Percentiles rank a stretch among this genome's conserved stretches.
Conservation (phyloP, 2,888 invertebrate genomes). For the Mantis religiosa region DNA sequence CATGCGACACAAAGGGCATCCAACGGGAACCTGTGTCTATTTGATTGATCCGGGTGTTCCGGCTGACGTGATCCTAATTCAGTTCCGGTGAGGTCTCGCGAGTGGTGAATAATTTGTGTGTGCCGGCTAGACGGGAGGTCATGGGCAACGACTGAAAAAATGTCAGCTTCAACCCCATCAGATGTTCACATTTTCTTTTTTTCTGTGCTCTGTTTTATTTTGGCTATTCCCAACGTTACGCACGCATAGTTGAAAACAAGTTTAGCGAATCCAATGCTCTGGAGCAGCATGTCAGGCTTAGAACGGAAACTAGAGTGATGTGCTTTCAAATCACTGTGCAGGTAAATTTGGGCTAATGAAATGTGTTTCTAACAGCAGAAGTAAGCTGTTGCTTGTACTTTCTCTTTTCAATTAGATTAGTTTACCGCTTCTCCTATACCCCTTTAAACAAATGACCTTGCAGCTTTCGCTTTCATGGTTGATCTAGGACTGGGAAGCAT, state of each 20-base stretch:
- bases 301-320: no score
- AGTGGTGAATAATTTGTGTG: background rate
- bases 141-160: background rate
- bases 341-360: no score
- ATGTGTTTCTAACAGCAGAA: no score
- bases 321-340: no score
- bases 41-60: conserved; percentile 11
- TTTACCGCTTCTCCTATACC: no score
- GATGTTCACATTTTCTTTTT: background rate
- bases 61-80: conserved; percentile 5
- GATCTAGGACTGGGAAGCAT: no score
- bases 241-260: background rate
- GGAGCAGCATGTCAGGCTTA: no score
- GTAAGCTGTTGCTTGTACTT: no score
- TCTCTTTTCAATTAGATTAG: no score
- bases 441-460: no score
- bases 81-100: background rate
- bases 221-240: background rate
- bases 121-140: background rate
- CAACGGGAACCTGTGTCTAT: background rate
- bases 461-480: no score
- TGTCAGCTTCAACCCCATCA: background rate
- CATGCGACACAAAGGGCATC: background rate
- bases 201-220: background rate
- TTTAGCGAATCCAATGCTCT: background rate